These are phyloP conservation scores for Mylabris sibirica DNA, from an alignment of 2,888 invertebrate genomes.

Conservation along the genomic window DNA sequence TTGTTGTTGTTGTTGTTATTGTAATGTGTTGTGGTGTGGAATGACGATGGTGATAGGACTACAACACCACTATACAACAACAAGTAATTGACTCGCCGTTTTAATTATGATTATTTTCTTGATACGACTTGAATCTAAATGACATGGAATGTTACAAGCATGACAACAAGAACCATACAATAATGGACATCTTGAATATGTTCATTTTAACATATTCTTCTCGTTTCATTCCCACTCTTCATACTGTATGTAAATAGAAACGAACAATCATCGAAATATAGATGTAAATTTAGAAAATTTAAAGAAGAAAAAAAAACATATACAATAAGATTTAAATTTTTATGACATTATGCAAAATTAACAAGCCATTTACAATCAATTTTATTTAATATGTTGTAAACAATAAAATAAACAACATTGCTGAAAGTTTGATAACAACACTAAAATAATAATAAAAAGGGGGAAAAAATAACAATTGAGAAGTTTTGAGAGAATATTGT, in stretches of 20 bases:
- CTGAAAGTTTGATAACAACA: not conserved
- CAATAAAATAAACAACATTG: not conserved
- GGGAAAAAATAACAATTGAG: conserved; percentile 1
- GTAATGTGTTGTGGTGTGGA: conserved; percentile 3
- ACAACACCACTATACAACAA: not conserved
- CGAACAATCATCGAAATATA: not conserved
- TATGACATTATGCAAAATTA: conserved; percentile 3
- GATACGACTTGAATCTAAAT: conserved; percentile 18
- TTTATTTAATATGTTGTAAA: not conserved
- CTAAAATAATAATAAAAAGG: not conserved
- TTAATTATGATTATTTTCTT: conserved; percentile 19
- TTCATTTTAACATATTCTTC: not conserved
- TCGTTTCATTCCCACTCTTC: not conserved
- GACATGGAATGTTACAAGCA: conserved; percentile 17
- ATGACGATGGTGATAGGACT: conserved; percentile 6
- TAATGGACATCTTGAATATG: conserved; percentile 1
- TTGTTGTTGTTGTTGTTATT: conserved; percentile 3
- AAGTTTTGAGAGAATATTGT: not conserved
- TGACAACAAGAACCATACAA: not conserved
- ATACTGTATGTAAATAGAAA: not conserved
- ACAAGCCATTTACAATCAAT: not conserved
- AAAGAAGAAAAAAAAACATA: not conserved
- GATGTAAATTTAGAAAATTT: not conserved
- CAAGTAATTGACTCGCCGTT: conserved; percentile 18
- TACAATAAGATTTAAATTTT: not conserved